phyloP scores from a whole-genome alignment of 2,797 vertebrate species.

The Urosaurus nigricauda region DNA sequence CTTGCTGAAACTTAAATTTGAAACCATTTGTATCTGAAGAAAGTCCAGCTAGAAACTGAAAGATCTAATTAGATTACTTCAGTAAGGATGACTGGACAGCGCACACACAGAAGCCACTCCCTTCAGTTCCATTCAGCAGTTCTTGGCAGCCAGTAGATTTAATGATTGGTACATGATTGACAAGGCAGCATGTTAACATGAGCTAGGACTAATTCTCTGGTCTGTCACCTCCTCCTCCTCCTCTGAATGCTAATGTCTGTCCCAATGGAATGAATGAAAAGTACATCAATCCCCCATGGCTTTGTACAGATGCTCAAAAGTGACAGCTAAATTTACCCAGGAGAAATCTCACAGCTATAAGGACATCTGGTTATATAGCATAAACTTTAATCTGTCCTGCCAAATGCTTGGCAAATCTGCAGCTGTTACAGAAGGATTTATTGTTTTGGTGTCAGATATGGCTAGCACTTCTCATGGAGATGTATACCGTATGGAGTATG shows the following conservation, averaged over 20 bases:
- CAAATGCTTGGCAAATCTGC: slow-evolving; percentile 69
- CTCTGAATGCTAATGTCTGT: slow-evolving; percentile 60
- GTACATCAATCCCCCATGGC: slow-evolving; percentile 56
- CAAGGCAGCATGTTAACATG: slow-evolving; percentile 59
- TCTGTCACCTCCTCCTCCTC: slow-evolving; percentile 52
- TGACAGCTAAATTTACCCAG: slow-evolving; percentile 62
- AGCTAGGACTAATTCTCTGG: slow-evolving; percentile 63
- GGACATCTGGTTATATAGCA: slow-evolving; percentile 63
- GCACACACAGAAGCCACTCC: slow-evolving; percentile 49
- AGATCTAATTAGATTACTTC: slow-evolving; percentile 50
- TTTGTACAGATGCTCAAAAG: slow-evolving; percentile 64
- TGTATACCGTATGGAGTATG: too few species aligned
- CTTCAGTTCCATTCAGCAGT: slow-evolving; percentile 64
- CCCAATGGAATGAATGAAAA: slow-evolving; percentile 71
- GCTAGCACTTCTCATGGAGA: slow-evolving; percentile 37
- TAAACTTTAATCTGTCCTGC: slow-evolving; percentile 60
- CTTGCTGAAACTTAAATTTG: slow-evolving; percentile 6
- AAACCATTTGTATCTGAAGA: slow-evolving; percentile 50
- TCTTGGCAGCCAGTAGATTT: slow-evolving; percentile 65
- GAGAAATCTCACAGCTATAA: slow-evolving; percentile 53
- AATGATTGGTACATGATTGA: slow-evolving; percentile 66
- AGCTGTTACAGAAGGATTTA: slow-evolving; percentile 55
- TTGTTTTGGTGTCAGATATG: slow-evolving; percentile 55
- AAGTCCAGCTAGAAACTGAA: slow-evolving; percentile 20
- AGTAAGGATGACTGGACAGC: slow-evolving; percentile 52